Conservation (phyloP, 2,797 vertebrate species). For the Sciurus vulgaris region DNA sequence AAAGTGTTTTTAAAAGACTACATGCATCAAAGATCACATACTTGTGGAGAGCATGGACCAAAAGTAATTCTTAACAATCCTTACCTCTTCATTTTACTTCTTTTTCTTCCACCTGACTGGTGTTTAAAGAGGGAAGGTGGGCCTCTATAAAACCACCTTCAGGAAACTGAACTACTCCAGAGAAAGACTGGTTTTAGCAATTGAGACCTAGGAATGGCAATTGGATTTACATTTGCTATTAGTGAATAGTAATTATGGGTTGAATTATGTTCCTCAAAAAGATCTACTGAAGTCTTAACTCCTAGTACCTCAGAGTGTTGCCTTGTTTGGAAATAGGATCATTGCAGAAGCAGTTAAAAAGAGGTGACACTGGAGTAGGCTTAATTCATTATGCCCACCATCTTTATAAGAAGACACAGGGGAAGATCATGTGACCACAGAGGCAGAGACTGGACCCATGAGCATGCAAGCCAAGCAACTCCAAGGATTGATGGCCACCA, state of each 20-base stretch:
- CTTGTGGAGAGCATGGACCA: neutral
- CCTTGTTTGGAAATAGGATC: conserved; percentile 26
- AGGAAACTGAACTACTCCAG: conserved; percentile 9
- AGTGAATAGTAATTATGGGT: conserved; percentile 73
- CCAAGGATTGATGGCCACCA: neutral
- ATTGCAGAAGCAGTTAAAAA: neutral
- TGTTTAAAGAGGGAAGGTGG: conserved; percentile 9
- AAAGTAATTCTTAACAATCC: neutral
- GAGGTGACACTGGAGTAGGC: neutral
- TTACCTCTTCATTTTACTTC: neutral
- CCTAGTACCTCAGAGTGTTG: neutral
- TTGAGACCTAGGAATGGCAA: conserved; percentile 63
- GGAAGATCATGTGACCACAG: neutral
- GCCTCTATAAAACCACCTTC: neutral
- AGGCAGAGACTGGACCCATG: neutral
- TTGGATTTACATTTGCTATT: conserved; percentile 62
- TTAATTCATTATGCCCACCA: neutral
- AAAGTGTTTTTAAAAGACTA: neutral
- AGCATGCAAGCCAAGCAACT: neutral
- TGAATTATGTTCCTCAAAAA: neutral
- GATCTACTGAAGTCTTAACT: neutral
- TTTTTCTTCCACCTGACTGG: neutral
- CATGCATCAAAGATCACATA: neutral
- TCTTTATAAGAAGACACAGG: neutral
- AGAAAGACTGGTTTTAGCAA: conserved; percentile 37